Evolutionary conservation across 2,797 vertebrate genomes (phyloP), one percentile per base, ranked within the genome.

Genomic region (Acanthurus leucopareius): DNA sequence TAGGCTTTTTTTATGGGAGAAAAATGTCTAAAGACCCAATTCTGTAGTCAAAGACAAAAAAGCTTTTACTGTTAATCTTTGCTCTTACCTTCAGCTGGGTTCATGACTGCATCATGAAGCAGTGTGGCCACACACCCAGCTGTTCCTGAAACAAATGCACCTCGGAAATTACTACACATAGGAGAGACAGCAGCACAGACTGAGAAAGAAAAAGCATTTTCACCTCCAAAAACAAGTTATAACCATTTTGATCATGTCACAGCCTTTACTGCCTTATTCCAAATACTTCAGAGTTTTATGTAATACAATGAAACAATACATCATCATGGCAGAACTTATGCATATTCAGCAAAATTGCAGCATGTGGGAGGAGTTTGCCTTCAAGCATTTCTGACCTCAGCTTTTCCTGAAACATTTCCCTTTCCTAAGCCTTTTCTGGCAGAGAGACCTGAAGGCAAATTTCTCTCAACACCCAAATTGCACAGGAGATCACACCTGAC

Each of bases 71-170:
- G 15, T 10, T 13, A 79, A 72, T 38, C 15, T 71, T 42, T 53
- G 3, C 28, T 7, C 65, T 88, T 97, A 99, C 98, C 98, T 99
- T 99, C 98, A 0, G 96, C 96, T 74, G 98, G 98, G 95, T 99
- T 99, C 98, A 99, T 99, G 85, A 96, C 94, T 76, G 97, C 97
- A 42, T 99, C 98, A 3, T 99, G 98, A 91, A 99, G 96, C 92
- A 99, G 93, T 0, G 98, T 99, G 76, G 98, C 97, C 92, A 98
- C 96, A 91, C 98, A 99, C 79, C 98, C 98, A 1, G 98, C 98
- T 19, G 96, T 89, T 87, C 98, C 98, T 99, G 56, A 47, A 75
- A 38, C 62, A 73, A 15, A 61, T 13, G 16, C 19, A 22, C 22
- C 19, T 19, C 14, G 16, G 5, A 45, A 68, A 35, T 32, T 32